Percentiles rank a stretch among this genome's conserved stretches.
These are phyloP conservation scores for Xylota sylvarum DNA, from an alignment of 2,888 invertebrate species.

Conservation along the genomic window DNA sequence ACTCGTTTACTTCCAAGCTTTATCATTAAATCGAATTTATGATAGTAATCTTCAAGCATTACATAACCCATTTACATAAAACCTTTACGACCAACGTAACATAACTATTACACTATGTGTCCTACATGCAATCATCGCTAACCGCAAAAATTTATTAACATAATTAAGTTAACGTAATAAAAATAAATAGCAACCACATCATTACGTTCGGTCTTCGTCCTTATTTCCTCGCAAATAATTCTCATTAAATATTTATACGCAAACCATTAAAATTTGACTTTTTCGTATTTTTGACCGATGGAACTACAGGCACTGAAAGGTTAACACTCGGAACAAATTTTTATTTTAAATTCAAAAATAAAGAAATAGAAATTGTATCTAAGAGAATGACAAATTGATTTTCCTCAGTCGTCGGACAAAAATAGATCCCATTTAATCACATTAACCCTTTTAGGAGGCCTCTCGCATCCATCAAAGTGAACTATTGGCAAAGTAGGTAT, in stretches of 20 bases:
- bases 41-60: too few relatives aligned
- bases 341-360: conserved; percentile 3
- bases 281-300: not conserved
- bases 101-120: too few relatives aligned
- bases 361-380: not conserved
- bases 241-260: conserved; percentile 10
- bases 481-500: conserved; percentile 54
- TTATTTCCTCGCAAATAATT: conserved; percentile 13
- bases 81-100: too few relatives aligned
- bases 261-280: conserved; percentile 9
- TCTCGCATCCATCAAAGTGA: conserved; percentile 64
- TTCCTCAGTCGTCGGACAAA: conserved; percentile 32
- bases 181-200: conserved; percentile 3
- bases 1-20: not conserved
- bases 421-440: conserved; percentile 66
- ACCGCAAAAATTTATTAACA: conserved; percentile 14
- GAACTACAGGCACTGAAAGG: not conserved
- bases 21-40: too few relatives aligned
- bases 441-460: conserved; percentile 64
- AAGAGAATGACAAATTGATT: conserved; percentile 51
- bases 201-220: not conserved
- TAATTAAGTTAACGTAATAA: conserved; percentile 6
- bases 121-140: not conserved
- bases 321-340: not conserved
- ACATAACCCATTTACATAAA: too few relatives aligned